Percentiles rank a stretch among this genome's conserved stretches.
Conservation (phyloP, 2,888 invertebrate genomes). For the Molorchus minor region DNA sequence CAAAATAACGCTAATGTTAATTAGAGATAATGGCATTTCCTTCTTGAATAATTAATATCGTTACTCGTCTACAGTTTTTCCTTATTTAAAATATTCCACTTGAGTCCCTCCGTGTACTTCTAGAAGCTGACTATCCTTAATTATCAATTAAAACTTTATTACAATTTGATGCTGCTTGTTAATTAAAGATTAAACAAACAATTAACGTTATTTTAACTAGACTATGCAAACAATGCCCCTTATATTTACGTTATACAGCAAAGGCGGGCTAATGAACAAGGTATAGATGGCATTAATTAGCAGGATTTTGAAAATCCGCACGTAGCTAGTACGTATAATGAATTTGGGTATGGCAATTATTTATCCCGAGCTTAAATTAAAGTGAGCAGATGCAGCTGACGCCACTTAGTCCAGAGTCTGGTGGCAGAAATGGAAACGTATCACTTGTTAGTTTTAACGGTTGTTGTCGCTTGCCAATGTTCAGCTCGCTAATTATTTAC, state of each 20-base stretch:
- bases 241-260: constrained; percentile 17
- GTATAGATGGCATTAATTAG: constrained; percentile 25
- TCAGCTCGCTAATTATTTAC: not conserved
- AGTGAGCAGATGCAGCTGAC: constrained; percentile 21
- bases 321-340: constrained; percentile 21
- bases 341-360: constrained; percentile 22
- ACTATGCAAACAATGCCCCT: constrained; percentile 18
- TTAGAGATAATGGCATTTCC: not conserved
- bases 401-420: constrained; percentile 17
- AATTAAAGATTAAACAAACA: constrained; percentile 20
- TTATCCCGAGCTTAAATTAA: constrained; percentile 23
- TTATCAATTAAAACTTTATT: constrained; percentile 23
- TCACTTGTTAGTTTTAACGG: not conserved
- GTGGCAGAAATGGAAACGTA: constrained; percentile 2
- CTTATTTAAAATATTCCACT: not conserved
- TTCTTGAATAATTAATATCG: not conserved
- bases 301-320: constrained; percentile 26
- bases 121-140: constrained; percentile 4
- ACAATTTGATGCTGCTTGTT: constrained; percentile 20
- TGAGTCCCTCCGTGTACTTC: not conserved
- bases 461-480: not conserved
- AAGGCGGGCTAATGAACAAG: constrained; percentile 17
- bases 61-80: not conserved
- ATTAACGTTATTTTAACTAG: constrained; percentile 23
- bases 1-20: not conserved